These are phyloP conservation scores for Monochamus saltuarius DNA, from an alignment of 1,140 invertebrate species.

Conservation along the genomic window DNA sequence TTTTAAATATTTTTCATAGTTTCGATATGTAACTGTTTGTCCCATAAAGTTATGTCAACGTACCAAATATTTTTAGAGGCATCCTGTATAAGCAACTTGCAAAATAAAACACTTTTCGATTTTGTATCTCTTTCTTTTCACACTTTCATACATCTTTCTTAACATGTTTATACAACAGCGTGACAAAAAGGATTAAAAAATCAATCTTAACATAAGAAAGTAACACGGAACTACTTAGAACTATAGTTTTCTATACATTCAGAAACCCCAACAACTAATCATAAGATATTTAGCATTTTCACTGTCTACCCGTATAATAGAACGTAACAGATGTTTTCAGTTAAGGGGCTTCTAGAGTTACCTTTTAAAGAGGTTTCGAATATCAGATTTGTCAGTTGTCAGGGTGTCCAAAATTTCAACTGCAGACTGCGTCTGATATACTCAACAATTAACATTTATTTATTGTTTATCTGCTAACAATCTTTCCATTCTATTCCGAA, in stretches of 20 bases:
- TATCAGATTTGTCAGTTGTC: constrained; percentile 9
- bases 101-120: not conserved
- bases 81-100: too few relatives aligned
- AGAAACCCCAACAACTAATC: constrained; percentile 18
- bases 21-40: too few relatives aligned
- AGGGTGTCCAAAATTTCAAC: constrained; percentile 15
- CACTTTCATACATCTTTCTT: constrained; percentile 40
- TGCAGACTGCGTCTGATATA: constrained; percentile 26
- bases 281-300: not conserved
- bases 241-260: constrained; percentile 25
- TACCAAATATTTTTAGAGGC: too few relatives aligned
- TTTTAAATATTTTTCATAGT: too few relatives aligned
- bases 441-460: constrained; percentile 41
- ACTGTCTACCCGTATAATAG: too few relatives aligned
- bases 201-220: constrained; percentile 30
- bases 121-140: constrained; percentile 40
- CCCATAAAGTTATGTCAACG: too few relatives aligned
- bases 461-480: constrained; percentile 37
- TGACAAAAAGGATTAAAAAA: constrained; percentile 39
- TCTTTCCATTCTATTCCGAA: constrained; percentile 33
- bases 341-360: not conserved
- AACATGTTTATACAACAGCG: constrained; percentile 41
- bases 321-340: not conserved
- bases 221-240: constrained; percentile 37
- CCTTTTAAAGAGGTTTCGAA: constrained; percentile 12